Evolutionary conservation across 2,113 vertebrate genomes (phyloP).

Genomic region (Melanerpes aurifrons): DNA sequence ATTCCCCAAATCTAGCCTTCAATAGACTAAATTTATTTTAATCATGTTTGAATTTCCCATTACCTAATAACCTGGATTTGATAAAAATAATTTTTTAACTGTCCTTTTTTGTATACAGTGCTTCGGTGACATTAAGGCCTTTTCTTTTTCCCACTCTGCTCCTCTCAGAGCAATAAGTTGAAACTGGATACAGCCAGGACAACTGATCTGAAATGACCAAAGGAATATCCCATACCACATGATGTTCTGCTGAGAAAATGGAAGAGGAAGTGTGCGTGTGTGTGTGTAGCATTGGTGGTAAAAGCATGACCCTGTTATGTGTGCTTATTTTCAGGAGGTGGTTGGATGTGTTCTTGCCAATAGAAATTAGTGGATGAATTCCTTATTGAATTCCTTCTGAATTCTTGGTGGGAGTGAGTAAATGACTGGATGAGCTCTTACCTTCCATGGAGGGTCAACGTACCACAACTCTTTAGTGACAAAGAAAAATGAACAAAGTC

Average conservation of each 20-base stretch:
- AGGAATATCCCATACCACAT: not conserved
- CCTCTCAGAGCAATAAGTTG: not conserved
- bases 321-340: not conserved
- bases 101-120: not conserved
- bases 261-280: not conserved
- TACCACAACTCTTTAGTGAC: not conserved
- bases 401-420: not conserved
- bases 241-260: not conserved
- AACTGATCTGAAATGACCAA: not conserved
- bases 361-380: not conserved
- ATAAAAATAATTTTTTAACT: not conserved
- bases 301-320: not conserved
- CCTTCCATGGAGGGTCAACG: fast-evolving
- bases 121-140: not conserved
- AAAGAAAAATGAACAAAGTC: not conserved
- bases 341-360: not conserved
- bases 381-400: not conserved
- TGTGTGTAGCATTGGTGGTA: not conserved
- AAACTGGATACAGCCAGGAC: fast-evolving
- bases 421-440: fast-evolving
- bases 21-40: not conserved
- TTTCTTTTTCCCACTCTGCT: not conserved
- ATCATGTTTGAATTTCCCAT: not conserved
- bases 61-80: not conserved
- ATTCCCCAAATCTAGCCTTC: not conserved